Conservation (phyloP, 2,888 invertebrate species). For the Parnassius orleans region DNA sequence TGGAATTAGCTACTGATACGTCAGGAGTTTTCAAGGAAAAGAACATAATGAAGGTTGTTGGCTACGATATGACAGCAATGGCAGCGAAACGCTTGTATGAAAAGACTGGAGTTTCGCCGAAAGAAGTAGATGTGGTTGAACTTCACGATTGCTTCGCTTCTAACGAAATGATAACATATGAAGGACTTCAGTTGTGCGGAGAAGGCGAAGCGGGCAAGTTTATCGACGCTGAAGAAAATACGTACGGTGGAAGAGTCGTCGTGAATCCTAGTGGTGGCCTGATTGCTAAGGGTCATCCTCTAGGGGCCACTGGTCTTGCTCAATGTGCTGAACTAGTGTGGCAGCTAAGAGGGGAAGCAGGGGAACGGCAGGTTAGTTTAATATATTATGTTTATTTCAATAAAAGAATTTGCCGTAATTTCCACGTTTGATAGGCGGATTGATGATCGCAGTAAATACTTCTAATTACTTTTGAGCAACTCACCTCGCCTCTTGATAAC, state of each 20-base stretch:
- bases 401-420: background rate
- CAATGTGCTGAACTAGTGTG: conserved; percentile 94
- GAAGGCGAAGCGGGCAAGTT: conserved; percentile 95
- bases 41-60: conserved; percentile 88
- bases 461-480: too few relatives aligned
- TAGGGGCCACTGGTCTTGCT: conserved; percentile 96
- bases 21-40: conserved; percentile 90
- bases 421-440: too few relatives aligned
- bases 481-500: too few relatives aligned
- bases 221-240: conserved; percentile 96
- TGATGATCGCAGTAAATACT: too few relatives aligned
- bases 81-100: conserved; percentile 89
- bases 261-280: conserved; percentile 99
- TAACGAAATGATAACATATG: conserved; percentile 98
- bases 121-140: conserved; percentile 96
- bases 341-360: conserved; percentile 91
- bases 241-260: conserved; percentile 97
- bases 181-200: conserved; percentile 95
- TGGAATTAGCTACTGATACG: conserved; percentile 98
- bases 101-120: conserved; percentile 87
- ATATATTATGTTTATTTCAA: background rate
- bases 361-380: conserved; percentile 84
- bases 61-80: conserved; percentile 95
- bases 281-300: conserved; percentile 98
- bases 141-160: conserved; percentile 99